These are phyloP conservation scores for Cyrtonyx montezumae DNA, from an alignment of 2,113 vertebrate genomes.

Conservation along the genomic window DNA sequence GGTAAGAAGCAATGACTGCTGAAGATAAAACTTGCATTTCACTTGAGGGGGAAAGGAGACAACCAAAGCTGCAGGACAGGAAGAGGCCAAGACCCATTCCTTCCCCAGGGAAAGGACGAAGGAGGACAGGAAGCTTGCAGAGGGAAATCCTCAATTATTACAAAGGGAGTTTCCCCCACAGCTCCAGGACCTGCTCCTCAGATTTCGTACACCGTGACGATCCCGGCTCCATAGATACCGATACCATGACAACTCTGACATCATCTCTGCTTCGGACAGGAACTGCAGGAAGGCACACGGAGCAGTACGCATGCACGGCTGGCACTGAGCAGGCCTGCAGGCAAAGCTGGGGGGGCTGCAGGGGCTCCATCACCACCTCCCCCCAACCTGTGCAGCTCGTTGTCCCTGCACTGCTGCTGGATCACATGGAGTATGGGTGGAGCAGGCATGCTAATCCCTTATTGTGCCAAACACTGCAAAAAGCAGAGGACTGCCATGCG, in stretches of 20 bases:
- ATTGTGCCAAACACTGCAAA: accelerated
- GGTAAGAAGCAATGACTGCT: neutral
- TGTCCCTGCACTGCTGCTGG: accelerated
- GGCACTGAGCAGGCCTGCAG: neutral
- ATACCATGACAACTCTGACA: conserved; percentile 76
- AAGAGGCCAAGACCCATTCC: neutral
- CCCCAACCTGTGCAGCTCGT: accelerated
- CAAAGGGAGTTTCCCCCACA: neutral
- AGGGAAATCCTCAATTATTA: conserved; percentile 11
- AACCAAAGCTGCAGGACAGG: accelerated
- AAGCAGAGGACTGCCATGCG: accelerated
- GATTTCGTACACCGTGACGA: neutral
- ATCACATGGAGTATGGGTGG: accelerated
- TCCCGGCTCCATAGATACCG: conserved; percentile 64
- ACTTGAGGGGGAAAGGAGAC: neutral
- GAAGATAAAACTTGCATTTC: neutral
- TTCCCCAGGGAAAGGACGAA: neutral
- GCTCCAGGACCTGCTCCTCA: conserved; percentile 17
- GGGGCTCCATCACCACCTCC: neutral
- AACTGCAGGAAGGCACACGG: conserved; percentile 9
- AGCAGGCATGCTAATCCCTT: neutral
- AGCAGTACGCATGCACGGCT: neutral
- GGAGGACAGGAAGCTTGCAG: neutral
- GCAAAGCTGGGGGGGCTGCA: neutral
- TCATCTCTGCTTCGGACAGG: conserved; percentile 48